Conservation (phyloP, 2,888 invertebrate genomes). For the Diploptera punctata region DNA sequence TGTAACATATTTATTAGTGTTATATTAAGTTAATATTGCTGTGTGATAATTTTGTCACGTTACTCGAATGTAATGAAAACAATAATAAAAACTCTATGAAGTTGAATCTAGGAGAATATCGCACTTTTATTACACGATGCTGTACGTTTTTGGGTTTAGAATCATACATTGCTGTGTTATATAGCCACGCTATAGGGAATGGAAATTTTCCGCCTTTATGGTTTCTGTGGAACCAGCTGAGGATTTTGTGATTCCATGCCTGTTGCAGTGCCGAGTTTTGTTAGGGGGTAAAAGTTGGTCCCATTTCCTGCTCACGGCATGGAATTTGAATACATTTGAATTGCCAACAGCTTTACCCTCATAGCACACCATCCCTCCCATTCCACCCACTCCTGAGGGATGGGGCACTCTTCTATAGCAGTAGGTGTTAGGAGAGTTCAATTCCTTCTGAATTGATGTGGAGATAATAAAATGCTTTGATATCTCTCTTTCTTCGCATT, state of each 20-base stretch:
- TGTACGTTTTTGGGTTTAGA: not conserved
- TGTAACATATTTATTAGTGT: no score
- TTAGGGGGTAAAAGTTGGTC: slow-evolving; percentile 16
- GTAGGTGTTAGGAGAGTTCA: slow-evolving; percentile 22
- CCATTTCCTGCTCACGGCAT: slow-evolving; percentile 29
- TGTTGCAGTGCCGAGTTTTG: slow-evolving; percentile 26
- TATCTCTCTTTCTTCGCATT: not conserved
- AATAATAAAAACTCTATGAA: no score
- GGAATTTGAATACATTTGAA: slow-evolving; percentile 34
- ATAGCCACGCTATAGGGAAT: slow-evolving; percentile 19
- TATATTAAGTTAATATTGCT: no score
- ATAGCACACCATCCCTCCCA: not conserved
- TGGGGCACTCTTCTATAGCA: not conserved
- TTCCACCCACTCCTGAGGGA: not conserved
- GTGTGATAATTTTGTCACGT: no score
- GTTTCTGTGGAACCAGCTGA: slow-evolving; percentile 27
- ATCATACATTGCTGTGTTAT: slow-evolving; percentile 2
- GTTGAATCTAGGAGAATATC: not conserved
- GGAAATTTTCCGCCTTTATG: slow-evolving; percentile 30
- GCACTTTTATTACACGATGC: not conserved
- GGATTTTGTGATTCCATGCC: slow-evolving; percentile 31
- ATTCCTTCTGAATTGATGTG: slow-evolving; percentile 1
- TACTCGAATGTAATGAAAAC: no score
- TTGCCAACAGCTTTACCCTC: slow-evolving; percentile 25
- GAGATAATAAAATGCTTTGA: slow-evolving; percentile 12